Base-by-base conservation (phyloP, 2,888 invertebrate species). In the Baronia brevicornis region DNA sequence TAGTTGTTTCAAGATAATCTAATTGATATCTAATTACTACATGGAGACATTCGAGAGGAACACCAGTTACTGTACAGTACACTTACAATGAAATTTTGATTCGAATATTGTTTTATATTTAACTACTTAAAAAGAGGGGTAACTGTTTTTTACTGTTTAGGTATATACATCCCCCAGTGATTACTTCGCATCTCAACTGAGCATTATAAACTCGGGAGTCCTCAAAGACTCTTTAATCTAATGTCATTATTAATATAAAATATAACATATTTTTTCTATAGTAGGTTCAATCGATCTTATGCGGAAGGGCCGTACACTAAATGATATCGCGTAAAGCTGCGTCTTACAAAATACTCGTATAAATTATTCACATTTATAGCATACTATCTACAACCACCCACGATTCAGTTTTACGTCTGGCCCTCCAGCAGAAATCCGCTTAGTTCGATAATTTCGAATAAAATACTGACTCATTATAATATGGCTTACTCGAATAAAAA, bases 311-410 rank as follows among this genome's bases (percentile, higher is more conserved):
- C 79, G 65, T 60, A 59, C 56, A 60, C 62, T 55, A 64, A 68
- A 73, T 73, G 70, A 69, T 65, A 71, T 79, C 79, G 74, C 71
- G 79, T 82, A 79, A 80, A 82, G 79, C 79, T 75, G 82, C 70
- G 78, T 79, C 82, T 80, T 80, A 84, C 77, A 82, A 74, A 75
- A 75, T 80, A 82, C 70, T 84, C 79, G 80, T 82, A 80, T 80
- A 82, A 82, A 82, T 80, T 82, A 82, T 82, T 79, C 80, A 82
- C 82, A 80, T 78, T 78, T 79, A 80, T 79, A 79, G 82, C 79
- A 80, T 74, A 80, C 73, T 84, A 84, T 80, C 80, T 80, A 82
- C 80, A 80, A 63, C 74, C 75, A 79, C 67, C 71, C 78, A 68
- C 71, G 59, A 52, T 57, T 68, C 67, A 68, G 62, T 61, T 61